Conservation (phyloP, 2,113 vertebrate species). For the Carassius auratus region DNA sequence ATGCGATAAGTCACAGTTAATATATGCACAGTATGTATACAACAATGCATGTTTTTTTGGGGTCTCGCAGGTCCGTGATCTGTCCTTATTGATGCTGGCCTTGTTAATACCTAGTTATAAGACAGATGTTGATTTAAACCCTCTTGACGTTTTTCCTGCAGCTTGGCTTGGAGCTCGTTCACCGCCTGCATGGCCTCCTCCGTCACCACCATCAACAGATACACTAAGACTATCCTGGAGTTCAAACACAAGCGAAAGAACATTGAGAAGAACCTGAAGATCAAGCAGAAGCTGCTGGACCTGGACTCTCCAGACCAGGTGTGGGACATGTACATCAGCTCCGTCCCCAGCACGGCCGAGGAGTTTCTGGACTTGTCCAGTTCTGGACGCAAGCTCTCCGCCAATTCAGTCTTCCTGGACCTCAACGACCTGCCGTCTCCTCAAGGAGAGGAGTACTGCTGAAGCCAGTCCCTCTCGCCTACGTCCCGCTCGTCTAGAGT, state of each 20-base stretch:
- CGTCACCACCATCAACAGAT: conserved; percentile 85
- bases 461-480: conserved; percentile 45
- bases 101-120: background rate
- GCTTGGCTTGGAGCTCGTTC: conserved; percentile 91
- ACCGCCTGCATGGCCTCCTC: conserved; percentile 90
- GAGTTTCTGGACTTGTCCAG: conserved; percentile 77
- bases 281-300: conserved; percentile 81
- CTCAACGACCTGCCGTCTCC: conserved; percentile 68
- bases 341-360: conserved; percentile 77
- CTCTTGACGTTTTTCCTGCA: conserved; percentile 55
- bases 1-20: too few species aligned
- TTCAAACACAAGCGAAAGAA: conserved; percentile 88
- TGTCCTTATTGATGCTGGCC: background rate
- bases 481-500: too few species aligned
- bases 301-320: conserved; percentile 79
- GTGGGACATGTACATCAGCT: conserved; percentile 87
- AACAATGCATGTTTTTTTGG: background rate
- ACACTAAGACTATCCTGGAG: conserved; percentile 85
- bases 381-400: conserved; percentile 74
- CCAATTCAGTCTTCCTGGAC: conserved; percentile 78
- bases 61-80: background rate
- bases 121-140: background rate
- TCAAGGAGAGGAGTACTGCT: conserved; percentile 74
- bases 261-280: conserved; percentile 85
- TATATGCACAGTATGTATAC: too few species aligned